These are phyloP conservation scores for Lapara coniferarum DNA, from an alignment of 2,888 invertebrate species.

Conservation along the genomic window DNA sequence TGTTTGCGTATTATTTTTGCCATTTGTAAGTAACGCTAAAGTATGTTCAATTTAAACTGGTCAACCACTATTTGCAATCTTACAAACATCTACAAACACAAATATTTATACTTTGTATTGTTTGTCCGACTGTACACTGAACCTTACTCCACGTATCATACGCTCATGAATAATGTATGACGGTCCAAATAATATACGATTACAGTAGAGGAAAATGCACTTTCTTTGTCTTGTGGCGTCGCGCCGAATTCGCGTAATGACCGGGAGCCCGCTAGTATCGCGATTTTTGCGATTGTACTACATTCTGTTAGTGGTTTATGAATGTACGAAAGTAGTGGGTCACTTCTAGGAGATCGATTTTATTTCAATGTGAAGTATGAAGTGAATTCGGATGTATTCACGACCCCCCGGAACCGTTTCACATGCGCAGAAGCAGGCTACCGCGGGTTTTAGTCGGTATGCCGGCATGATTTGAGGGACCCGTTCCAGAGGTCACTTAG, in stretches of 20 bases:
- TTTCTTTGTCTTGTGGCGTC: constrained; percentile 70
- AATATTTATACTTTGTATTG: constrained; percentile 6
- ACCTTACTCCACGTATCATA: constrained; percentile 77
- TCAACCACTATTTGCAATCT: background rate
- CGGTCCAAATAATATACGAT: constrained; percentile 80
- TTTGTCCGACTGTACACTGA: constrained; percentile 59
- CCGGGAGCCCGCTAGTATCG: constrained; percentile 24
- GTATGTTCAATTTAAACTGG: background rate
- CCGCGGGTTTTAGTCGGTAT: too few relatives aligned
- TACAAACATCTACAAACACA: background rate
- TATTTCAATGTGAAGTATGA: too few relatives aligned
- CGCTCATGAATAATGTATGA: constrained; percentile 76
- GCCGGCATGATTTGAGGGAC: too few relatives aligned
- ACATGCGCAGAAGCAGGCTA: too few relatives aligned
- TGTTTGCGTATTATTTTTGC: too few relatives aligned
- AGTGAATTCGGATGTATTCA: too few relatives aligned
- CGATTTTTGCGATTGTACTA: background rate
- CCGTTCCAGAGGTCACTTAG: too few relatives aligned
- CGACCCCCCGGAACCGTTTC: too few relatives aligned
- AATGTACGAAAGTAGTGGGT: too few relatives aligned
- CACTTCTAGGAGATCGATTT: too few relatives aligned
- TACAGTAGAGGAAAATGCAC: constrained; percentile 75
- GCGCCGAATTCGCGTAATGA: constrained; percentile 35
- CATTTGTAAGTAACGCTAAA: too few relatives aligned
- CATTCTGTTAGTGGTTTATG: background rate